Evolutionary conservation across 2,888 invertebrate species (phyloP).

Genomic region (Phytoseiulus persimilis): DNA sequence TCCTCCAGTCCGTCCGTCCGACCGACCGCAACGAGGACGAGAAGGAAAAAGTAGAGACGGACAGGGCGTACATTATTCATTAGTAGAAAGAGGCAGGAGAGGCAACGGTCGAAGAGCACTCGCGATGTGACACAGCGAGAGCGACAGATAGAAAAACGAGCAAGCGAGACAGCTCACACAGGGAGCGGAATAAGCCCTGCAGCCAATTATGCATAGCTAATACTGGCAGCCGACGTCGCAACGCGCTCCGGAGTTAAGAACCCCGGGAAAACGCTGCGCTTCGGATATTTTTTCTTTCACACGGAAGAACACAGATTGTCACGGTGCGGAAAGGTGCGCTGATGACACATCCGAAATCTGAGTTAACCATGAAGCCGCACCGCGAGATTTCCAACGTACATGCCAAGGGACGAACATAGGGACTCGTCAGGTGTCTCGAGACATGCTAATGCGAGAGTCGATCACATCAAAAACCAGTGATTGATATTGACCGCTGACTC

Average conservation of each 20-base stretch:
- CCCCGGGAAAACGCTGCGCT: not conserved
- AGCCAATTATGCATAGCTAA: slow-evolving; percentile 5
- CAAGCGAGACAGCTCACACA: not conserved
- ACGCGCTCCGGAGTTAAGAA: not conserved
- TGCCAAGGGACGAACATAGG: too few relatives aligned
- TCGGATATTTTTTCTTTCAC: not conserved
- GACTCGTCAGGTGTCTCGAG: too few relatives aligned
- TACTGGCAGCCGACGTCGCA: not conserved
- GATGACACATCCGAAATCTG: not conserved
- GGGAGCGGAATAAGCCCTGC: not conserved
- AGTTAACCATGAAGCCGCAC: too few relatives aligned
- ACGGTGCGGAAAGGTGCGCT: not conserved
- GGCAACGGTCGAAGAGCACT: not conserved
- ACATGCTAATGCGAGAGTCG: too few relatives aligned
- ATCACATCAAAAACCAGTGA: too few relatives aligned
- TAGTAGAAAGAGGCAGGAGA: not conserved
- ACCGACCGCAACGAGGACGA: slow-evolving; percentile 35
- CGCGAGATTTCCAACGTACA: too few relatives aligned
- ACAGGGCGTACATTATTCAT: slow-evolving; percentile 37
- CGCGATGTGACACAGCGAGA: not conserved
- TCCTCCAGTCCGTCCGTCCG: not conserved
- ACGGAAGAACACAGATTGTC: not conserved
- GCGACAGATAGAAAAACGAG: not conserved
- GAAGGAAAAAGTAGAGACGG: slow-evolving; percentile 40
- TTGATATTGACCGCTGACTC: too few relatives aligned